Base-by-base conservation (phyloP, 2,888 invertebrate genomes). In the Trissoscelio sp. region DNA sequence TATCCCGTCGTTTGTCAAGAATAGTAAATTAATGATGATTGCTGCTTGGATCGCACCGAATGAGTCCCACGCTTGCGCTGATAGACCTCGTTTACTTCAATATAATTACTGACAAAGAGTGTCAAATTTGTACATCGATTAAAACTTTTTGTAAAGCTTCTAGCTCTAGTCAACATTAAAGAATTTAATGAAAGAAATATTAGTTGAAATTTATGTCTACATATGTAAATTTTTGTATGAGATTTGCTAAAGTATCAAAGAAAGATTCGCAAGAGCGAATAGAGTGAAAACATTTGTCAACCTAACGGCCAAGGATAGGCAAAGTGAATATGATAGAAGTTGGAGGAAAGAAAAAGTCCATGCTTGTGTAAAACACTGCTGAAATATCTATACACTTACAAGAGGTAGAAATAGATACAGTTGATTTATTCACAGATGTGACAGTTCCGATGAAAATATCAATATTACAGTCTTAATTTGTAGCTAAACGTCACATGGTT, bases 11-110 rank as follows among this genome's bases (percentile, higher is more conserved):
- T 89, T 89, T 89, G 89, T 89, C 89, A 88, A 87, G 88, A 88
- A 88, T 88, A 85, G 87, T 87, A 88, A 89, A 90, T 90, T 89
- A 89, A 89, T 89, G 90, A 90, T 89, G 89, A 90, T 89, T 88
- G 87, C 87, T 85, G 79, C 85, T 84, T 78, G 88, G 86, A 84
- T 88, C 84, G 82, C 79, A 83, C 85, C 85, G 85, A 86, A 85
- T 85, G 86, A 87, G 83, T 83, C 83, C 83, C 85, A 83, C 83
- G 84, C 83, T 78, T 72, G 64, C 31, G 22, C 6, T 20, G 60
- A 46, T 70, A 39, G 64, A 12, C 5, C 46, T 89, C 89, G 87
- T 89, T 89, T 88, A 88, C 88, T 88, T 88, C 88, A 88, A 88
- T 88, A 88, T 86, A 88, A 87, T 87, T 86, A 86, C 88, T 86